Evolutionary conservation across 2,113 vertebrate genomes (phyloP), one percentile per base, ranked within the genome.

Genomic region (Siphamia tubifer): DNA sequence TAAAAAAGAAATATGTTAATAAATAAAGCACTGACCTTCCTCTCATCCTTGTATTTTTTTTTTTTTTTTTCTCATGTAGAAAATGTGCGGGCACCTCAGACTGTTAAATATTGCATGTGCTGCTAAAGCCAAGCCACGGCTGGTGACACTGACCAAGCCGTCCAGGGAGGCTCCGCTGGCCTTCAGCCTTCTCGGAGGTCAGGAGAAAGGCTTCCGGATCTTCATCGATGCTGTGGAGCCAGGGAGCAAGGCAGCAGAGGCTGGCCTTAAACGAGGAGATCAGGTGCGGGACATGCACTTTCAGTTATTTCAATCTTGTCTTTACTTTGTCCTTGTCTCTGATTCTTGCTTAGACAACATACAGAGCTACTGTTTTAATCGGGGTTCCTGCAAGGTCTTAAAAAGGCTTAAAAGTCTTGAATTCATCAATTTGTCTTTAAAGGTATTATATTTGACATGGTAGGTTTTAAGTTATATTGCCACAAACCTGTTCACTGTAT

Each of bases 31-130:
- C 25, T 6, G 10, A 10, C 8, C 24, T 10, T 16, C 10, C 36
- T 86, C 11, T 54, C 12, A 2, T 54, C 2, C 16, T 11, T 12
- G 1, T 51, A 8, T 32, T 4, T 0, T 0, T 4, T 30, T n/a
- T n/a, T n/a, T n/a, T 0, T 20, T 13, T 34, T 21, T 15, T 21
- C 8, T 35, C 6, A 4, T 21, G 73, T 55, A 99, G 97, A 99
- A 98, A 95, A 99, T 99, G 98, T 96, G 95, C 24, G 98, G 98
- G 68, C 98, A 99, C 87, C 92, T 99, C 79, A 92, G 98, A 91
- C 94, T 99, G 82, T 92, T 99, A 91, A 99, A 99, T 81, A 99
- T 99, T 67, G 97, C 98, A 5, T 99, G 98, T 65, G 98, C 97
- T 60, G 98, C 98, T 79, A 99, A 99, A 91, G 98, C 98, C 13